Evolutionary conservation across 2,888 invertebrate genomes (phyloP).

Genomic region (Chelonus formosanus): DNA sequence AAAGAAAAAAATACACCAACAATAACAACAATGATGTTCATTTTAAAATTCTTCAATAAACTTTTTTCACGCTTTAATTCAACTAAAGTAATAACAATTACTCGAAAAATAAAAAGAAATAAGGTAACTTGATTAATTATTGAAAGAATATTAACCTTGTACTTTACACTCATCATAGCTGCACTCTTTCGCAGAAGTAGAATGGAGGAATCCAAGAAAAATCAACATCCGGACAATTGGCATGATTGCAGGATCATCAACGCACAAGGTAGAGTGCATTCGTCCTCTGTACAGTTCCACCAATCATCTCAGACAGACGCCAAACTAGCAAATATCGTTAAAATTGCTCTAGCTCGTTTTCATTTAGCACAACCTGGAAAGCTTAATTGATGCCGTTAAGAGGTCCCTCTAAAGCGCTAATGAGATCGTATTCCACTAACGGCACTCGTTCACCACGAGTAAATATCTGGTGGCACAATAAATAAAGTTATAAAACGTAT

Average conservation of each 20-base stretch:
- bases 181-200: too few relatives aligned
- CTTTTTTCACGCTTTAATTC: too few relatives aligned
- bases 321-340: slow-evolving; percentile 40
- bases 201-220: too few relatives aligned
- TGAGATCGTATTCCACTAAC: slow-evolving; percentile 24
- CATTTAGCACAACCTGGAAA: slow-evolving; percentile 18
- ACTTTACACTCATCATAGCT: too few relatives aligned
- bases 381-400: slow-evolving; percentile 32
- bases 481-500: slow-evolving; percentile 8
- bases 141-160: too few relatives aligned
- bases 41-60: too few relatives aligned
- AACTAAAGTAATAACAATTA: too few relatives aligned
- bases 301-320: slow-evolving; percentile 32
- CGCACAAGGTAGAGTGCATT: not conserved
- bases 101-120: too few relatives aligned
- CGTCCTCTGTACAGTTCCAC: slow-evolving; percentile 8
- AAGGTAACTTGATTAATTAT: too few relatives aligned
- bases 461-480: slow-evolving; percentile 24
- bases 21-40: too few relatives aligned
- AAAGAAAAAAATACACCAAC: too few relatives aligned
- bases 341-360: slow-evolving; percentile 37
- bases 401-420: slow-evolving; percentile 28
- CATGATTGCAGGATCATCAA: slow-evolving; percentile 19
- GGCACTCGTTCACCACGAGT: slow-evolving; percentile 20
- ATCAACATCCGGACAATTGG: slow-evolving; percentile 2